Conservation (phyloP, 2,888 invertebrate species). For the Himalopsyche kuldschensis region DNA sequence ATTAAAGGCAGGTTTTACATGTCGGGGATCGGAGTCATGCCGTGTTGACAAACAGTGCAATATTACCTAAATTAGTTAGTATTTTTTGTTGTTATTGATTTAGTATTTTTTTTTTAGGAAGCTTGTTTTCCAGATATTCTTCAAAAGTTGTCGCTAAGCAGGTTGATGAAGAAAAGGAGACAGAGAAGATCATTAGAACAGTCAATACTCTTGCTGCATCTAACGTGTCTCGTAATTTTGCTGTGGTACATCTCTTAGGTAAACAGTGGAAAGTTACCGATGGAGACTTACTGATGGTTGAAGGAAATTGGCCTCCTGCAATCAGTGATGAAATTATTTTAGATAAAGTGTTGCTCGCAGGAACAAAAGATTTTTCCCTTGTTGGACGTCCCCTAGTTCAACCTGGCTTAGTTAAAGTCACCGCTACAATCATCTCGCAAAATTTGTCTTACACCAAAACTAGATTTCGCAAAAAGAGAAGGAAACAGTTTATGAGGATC, state of each 20-base stretch:
- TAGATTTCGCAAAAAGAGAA: constrained; percentile 72
- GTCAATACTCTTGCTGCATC: constrained; percentile 66
- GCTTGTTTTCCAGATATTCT: constrained; percentile 5
- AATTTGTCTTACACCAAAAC: constrained; percentile 79
- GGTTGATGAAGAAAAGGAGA: constrained; percentile 37
- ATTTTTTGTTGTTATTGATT: too few species aligned
- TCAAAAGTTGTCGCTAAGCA: not conserved
- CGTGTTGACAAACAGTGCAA: too few species aligned
- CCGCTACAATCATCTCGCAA: constrained; percentile 83
- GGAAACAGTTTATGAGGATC: constrained; percentile 77
- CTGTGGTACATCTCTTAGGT: constrained; percentile 78
- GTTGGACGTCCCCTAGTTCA: constrained; percentile 80
- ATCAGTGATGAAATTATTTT: constrained; percentile 77
- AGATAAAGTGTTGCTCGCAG: constrained; percentile 82
- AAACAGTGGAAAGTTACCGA: constrained; percentile 84
- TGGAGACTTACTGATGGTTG: constrained; percentile 81
- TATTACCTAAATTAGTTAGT: too few species aligned
- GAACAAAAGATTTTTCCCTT: constrained; percentile 77
- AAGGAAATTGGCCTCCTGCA: constrained; percentile 82
- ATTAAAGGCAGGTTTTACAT: too few species aligned
- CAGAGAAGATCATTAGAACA: constrained; percentile 61
- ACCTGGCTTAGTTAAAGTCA: constrained; percentile 70
- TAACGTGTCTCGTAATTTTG: constrained; percentile 71
- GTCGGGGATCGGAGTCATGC: too few species aligned
- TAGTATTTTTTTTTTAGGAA: not conserved